Conservation (phyloP, 2,113 vertebrate genomes). For the Thryonomys swinderianus region DNA sequence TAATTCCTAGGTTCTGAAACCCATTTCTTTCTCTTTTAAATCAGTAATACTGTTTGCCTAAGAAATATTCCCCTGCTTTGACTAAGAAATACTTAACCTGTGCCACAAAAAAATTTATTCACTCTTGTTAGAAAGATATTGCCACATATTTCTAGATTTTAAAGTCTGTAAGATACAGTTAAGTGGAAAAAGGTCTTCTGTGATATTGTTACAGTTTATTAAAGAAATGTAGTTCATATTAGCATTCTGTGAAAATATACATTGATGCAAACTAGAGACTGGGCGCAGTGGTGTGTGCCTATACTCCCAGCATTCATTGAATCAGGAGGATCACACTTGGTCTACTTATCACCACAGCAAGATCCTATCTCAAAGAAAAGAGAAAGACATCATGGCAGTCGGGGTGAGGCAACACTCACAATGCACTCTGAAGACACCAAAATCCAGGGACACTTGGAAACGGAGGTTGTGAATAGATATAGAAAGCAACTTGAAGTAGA, state of each 20-base stretch:
- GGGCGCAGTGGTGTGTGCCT: neutral
- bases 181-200: slow-evolving; percentile 10
- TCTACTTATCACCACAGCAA: neutral
- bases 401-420: accelerated
- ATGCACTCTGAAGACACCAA: neutral
- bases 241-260: slow-evolving; percentile 23
- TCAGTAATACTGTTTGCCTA: neutral
- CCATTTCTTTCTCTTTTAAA: neutral
- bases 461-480: neutral
- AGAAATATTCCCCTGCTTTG: neutral
- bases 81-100: neutral
- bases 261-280: neutral
- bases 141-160: slow-evolving; percentile 21
- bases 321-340: neutral
- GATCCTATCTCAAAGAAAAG: neutral
- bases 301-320: neutral
- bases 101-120: neutral
- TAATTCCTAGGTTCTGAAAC: neutral
- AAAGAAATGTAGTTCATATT: neutral
- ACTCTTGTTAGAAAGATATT: neutral
- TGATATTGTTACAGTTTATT: neutral
- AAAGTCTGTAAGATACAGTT: slow-evolving; percentile 32
- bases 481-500: neutral
- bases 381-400: neutral
- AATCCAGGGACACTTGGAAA: neutral